phyloP scores from a whole-genome alignment of 2,888 invertebrate genomes.

The Cheilosia vulpina region DNA sequence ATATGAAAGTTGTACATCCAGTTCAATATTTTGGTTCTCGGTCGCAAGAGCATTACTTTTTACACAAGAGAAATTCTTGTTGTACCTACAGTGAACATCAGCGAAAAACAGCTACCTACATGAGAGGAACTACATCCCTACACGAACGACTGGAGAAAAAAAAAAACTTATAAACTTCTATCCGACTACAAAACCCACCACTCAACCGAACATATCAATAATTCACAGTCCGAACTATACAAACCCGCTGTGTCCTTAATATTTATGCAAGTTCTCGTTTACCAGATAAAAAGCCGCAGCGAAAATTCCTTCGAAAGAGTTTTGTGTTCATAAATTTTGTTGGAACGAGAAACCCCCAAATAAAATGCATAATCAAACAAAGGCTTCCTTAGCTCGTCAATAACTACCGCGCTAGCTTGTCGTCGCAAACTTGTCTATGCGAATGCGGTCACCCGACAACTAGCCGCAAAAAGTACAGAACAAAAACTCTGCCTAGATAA shows the following conservation, averaged over 20 bases:
- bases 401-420: constrained; percentile 26
- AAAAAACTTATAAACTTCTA: too few relatives aligned
- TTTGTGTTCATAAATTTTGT: constrained; percentile 19
- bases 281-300: background rate
- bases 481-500: constrained; percentile 55
- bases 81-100: too few relatives aligned
- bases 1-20: too few relatives aligned
- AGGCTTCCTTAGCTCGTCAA: constrained; percentile 35
- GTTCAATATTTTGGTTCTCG: too few relatives aligned
- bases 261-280: background rate
- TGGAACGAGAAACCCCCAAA: background rate
- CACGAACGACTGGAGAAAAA: too few relatives aligned
- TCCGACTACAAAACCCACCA: background rate
- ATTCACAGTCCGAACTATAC: background rate
- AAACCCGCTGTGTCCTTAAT: background rate
- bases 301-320: constrained; percentile 1
- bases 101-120: too few relatives aligned
- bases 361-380: constrained; percentile 20
- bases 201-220: background rate
- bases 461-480: background rate
- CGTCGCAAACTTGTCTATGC: background rate
- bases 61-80: too few relatives aligned
- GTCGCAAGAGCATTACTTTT: too few relatives aligned
- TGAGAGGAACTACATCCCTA: too few relatives aligned
- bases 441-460: constrained; percentile 53